Percentiles rank a stretch among this genome's conserved stretches.
Conservation (phyloP, 35 echinoderm and acorn worm species). For the Anneissia japonica region DNA sequence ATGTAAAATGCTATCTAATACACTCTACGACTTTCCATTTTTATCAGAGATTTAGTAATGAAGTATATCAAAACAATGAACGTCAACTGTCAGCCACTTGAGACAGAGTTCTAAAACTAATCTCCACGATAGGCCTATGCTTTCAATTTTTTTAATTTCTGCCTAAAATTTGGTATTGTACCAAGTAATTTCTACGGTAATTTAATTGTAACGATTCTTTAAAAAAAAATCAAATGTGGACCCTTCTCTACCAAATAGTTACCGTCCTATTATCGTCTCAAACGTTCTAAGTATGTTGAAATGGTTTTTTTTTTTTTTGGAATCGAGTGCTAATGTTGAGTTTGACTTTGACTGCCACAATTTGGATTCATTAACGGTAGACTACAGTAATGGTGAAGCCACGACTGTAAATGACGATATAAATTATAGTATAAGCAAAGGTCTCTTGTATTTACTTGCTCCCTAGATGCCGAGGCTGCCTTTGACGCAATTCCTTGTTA, state of each 20-base stretch:
- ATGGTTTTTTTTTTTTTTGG: not conserved
- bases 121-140: too few relatives aligned
- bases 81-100: too few relatives aligned
- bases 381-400: not conserved
- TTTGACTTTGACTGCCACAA: slow-evolving; percentile 12
- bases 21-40: too few relatives aligned
- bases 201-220: too few relatives aligned
- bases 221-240: slow-evolving; percentile 13
- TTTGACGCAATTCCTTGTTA: slow-evolving; percentile 14
- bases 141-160: too few relatives aligned
- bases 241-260: not conserved
- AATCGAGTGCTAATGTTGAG: not conserved
- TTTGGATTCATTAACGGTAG: not conserved
- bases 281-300: not conserved
- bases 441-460: slow-evolving; percentile 5
- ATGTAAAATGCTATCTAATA: too few relatives aligned
- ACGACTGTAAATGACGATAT: slow-evolving; percentile 15
- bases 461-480: slow-evolving; percentile 20
- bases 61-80: too few relatives aligned
- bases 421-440: slow-evolving; percentile 1
- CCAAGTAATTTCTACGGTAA: too few relatives aligned
- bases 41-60: too few relatives aligned
- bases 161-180: too few relatives aligned
- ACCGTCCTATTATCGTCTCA: slow-evolving; percentile 6
- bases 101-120: too few relatives aligned